These are phyloP conservation scores for Paratilapia polleni DNA, from an alignment of 2,113 vertebrate species.

Conservation along the genomic window DNA sequence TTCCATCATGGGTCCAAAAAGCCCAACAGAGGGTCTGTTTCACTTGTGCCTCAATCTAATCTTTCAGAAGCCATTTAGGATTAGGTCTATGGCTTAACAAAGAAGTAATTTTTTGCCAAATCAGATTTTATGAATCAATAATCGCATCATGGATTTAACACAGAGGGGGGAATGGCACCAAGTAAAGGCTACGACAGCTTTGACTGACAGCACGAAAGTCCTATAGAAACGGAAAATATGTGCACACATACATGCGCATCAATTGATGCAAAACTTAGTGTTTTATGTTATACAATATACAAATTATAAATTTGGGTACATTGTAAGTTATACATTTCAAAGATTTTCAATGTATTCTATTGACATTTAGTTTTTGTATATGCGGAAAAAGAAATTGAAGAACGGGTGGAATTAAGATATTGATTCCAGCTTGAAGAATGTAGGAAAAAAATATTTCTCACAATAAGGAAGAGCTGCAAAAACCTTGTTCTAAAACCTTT, in stretches of 20 bases:
- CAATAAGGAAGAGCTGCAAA: conserved; percentile 17
- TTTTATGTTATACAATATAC: neutral
- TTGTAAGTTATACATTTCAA: neutral
- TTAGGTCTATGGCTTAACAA: conserved; percentile 31
- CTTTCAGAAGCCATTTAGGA: conserved; percentile 37
- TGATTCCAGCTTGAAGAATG: conserved; percentile 11
- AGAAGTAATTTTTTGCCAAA: conserved; percentile 42
- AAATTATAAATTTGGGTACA: too few species aligned
- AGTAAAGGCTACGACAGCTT: conserved; percentile 13
- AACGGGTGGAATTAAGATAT: neutral
- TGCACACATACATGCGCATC: neutral
- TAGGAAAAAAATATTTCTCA: conserved; percentile 33
- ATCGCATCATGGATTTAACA: conserved; percentile 56
- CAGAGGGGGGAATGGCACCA: conserved; percentile 41
- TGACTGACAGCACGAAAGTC: conserved; percentile 33
- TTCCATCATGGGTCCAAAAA: neutral
- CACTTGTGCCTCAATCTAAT: conserved; percentile 28
- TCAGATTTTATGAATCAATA: conserved; percentile 58
- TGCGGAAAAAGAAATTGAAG: neutral
- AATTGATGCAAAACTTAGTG: neutral
- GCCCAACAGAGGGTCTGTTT: conserved; percentile 21
- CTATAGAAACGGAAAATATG: neutral
- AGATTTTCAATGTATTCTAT: neutral
- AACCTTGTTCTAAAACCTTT: neutral
- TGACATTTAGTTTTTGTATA: neutral